phyloP scores from a whole-genome alignment of 2,797 vertebrate species.

The Propithecus perrieri region DNA sequence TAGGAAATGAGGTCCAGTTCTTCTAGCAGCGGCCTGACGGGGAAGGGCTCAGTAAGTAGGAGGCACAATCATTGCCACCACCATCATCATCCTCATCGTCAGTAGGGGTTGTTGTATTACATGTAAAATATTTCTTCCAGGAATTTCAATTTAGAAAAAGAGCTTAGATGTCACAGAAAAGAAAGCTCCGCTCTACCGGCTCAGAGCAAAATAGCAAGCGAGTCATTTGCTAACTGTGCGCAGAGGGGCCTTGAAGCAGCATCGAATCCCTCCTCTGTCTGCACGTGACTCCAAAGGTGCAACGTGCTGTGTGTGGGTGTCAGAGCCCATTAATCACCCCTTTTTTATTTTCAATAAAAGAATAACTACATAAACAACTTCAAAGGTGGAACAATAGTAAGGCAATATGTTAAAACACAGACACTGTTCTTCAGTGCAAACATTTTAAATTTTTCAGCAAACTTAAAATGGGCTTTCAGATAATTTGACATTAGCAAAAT shows the following conservation, averaged over 20 bases:
- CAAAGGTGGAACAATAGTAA: not conserved
- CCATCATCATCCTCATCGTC: not conserved
- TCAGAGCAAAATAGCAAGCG: not conserved
- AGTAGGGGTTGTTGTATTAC: not conserved
- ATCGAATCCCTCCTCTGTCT: not conserved
- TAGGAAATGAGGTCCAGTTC: not conserved
- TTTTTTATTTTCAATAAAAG: not conserved
- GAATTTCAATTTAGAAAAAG: not conserved
- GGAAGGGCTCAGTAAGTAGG: not conserved
- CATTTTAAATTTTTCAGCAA: not conserved
- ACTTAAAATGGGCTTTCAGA: not conserved
- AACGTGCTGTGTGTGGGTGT: fast-evolving
- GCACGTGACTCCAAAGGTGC: no score
- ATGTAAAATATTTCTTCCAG: not conserved
- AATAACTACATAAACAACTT: not conserved
- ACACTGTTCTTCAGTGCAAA: not conserved
- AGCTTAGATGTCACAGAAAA: not conserved
- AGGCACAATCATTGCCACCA: not conserved
- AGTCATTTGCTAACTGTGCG: not conserved
- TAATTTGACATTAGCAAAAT: not conserved
- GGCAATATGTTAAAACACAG: not conserved
- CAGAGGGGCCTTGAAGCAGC: not conserved
- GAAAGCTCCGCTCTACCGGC: not conserved
- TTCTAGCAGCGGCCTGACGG: not conserved
- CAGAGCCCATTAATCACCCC: not conserved